A percentile compares a stretch with the other conserved stretches of the same genome.
phyloP scores from a whole-genome alignment of 64 coral and sea anemone species.

The Dendrophyllia cribrosa region DNA sequence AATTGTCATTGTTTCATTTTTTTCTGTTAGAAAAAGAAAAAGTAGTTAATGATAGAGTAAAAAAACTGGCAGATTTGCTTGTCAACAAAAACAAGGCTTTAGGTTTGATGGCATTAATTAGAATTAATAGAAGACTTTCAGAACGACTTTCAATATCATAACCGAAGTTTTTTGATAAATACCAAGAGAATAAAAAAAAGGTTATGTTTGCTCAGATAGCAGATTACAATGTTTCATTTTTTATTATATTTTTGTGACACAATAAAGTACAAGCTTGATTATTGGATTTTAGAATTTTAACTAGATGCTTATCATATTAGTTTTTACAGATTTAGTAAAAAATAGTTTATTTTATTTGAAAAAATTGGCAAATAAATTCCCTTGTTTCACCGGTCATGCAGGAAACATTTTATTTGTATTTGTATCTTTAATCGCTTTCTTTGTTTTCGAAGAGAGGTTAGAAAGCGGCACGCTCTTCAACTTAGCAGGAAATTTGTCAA shows the following conservation, averaged over 20 bases:
- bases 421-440: background rate
- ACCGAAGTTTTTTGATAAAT: too few species aligned
- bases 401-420: background rate
- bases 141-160: background rate
- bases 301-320: too few species aligned
- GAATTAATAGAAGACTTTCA: background rate
- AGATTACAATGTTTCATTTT: too few species aligned
- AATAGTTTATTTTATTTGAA: too few species aligned
- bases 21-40: background rate
- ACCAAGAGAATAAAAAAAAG: too few species aligned
- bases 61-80: background rate
- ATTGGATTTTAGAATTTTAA: too few species aligned
- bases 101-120: background rate
- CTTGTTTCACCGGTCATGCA: too few species aligned
- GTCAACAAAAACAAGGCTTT: background rate
- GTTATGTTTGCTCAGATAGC: too few species aligned
- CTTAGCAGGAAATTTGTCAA: background rate
- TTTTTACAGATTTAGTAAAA: background rate
- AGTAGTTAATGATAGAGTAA: background rate
- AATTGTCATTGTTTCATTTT: background rate
- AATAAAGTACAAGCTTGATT: too few species aligned
- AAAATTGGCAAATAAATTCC: too few species aligned
- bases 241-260: too few species aligned
- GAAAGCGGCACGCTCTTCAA: background rate
- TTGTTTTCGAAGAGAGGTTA: background rate